Evolutionary conservation across 2,888 invertebrate genomes (phyloP).

Genomic region (Hetaerina titia): DNA sequence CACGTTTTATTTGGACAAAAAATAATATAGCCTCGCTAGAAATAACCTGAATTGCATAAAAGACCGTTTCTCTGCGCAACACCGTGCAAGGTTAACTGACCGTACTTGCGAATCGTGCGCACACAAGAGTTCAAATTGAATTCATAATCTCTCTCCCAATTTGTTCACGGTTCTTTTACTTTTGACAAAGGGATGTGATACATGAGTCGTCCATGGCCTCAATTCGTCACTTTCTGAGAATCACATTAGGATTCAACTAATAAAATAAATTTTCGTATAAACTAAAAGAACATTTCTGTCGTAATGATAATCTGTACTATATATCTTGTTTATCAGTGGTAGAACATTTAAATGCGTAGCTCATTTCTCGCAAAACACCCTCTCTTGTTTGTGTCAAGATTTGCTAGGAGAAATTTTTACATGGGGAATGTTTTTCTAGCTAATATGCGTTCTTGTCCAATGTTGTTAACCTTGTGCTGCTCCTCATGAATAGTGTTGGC

Average conservation of each 20-base stretch:
- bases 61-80: background rate
- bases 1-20: background rate
- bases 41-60: background rate
- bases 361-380: no score
- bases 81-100: constrained; percentile 1
- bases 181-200: background rate
- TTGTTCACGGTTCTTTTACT: background rate
- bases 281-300: no score
- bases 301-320: no score
- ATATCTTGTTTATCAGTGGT: no score
- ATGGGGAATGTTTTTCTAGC: no score
- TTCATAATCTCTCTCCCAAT: background rate
- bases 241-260: background rate
- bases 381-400: no score
- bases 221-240: background rate
- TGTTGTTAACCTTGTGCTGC: no score
- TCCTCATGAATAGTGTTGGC: no score
- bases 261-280: no score
- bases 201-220: background rate
- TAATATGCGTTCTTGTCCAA: no score
- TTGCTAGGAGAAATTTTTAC: no score
- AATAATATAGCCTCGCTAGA: background rate
- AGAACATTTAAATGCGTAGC: no score
- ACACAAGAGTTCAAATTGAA: background rate
- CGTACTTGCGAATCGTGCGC: background rate